Conservation (phyloP, 2,888 invertebrate genomes). For the Yponomeuta evonymella region DNA sequence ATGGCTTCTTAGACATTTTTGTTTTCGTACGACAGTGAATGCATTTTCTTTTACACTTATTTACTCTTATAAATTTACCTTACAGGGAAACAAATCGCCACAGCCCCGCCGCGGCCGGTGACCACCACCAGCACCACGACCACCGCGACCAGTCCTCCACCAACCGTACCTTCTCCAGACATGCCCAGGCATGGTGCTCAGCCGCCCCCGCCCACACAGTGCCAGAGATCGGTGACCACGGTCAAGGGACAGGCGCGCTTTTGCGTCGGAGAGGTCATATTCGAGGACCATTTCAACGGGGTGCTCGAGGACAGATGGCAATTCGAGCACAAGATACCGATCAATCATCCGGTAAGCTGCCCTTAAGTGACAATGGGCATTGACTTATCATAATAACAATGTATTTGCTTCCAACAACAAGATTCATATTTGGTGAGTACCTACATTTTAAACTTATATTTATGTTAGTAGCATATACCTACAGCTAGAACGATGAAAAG, state of each 20-base stretch:
- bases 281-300: not conserved
- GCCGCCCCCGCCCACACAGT: not conserved
- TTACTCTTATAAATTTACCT: no score
- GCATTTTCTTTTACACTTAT: no score
- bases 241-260: not conserved
- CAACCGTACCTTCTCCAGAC: not conserved
- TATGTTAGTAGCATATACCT: no score
- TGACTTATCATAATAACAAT: no score
- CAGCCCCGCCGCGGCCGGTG: not conserved
- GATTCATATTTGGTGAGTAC: no score
- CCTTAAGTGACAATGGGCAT: no score
- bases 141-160: not conserved
- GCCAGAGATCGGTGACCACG: not conserved
- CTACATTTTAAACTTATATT: no score
- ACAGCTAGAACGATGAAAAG: no score
- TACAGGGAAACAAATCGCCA: no score
- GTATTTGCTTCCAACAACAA: no score
- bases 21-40: no score
- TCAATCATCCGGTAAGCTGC: constrained; percentile 38
- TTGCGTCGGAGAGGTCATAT: not conserved
- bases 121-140: not conserved
- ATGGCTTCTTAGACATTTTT: no score
- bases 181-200: not conserved
- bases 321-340: constrained; percentile 58
- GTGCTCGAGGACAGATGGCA: constrained; percentile 38